Conservation (phyloP, 2,888 invertebrate species). For the Micoletzkya japonica region DNA sequence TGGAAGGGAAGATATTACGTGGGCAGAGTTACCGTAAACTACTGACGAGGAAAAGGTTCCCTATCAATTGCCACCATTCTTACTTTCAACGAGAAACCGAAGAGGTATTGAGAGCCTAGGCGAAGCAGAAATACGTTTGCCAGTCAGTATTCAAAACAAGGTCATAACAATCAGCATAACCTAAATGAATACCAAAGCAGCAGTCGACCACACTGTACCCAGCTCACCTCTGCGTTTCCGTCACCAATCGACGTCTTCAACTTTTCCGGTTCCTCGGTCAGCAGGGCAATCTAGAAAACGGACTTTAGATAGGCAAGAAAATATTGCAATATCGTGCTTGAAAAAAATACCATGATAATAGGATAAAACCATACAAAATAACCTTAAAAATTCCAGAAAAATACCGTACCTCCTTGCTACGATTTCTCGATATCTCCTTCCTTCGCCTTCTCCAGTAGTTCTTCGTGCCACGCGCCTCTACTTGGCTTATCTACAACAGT, state of each 20-base stretch:
- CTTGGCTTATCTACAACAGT: neutral
- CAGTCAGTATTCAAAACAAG: no score
- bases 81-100: no score
- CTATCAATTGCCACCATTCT: no score
- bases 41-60: no score
- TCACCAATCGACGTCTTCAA: conserved; percentile 47
- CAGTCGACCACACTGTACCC: no score
- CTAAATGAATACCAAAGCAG: no score
- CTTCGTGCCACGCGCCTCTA: conserved; percentile 39
- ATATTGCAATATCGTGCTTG: neutral
- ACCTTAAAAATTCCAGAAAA: neutral
- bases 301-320: neutral
- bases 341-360: no score
- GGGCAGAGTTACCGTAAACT: neutral
- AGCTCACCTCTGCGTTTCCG: conserved; percentile 30
- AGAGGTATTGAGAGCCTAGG: no score
- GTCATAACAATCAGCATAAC: no score
- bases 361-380: neutral
- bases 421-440: conserved; percentile 41
- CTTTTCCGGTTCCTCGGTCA: conserved; percentile 64
- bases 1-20: conserved; percentile 3
- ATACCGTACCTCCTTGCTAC: conserved; percentile 21
- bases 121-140: no score
- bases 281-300: conserved; percentile 36
- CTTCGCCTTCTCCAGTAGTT: conserved; percentile 55